Evolutionary conservation across 2,113 vertebrate species (phyloP).

Genomic region (Cyprinodon variegatus): DNA sequence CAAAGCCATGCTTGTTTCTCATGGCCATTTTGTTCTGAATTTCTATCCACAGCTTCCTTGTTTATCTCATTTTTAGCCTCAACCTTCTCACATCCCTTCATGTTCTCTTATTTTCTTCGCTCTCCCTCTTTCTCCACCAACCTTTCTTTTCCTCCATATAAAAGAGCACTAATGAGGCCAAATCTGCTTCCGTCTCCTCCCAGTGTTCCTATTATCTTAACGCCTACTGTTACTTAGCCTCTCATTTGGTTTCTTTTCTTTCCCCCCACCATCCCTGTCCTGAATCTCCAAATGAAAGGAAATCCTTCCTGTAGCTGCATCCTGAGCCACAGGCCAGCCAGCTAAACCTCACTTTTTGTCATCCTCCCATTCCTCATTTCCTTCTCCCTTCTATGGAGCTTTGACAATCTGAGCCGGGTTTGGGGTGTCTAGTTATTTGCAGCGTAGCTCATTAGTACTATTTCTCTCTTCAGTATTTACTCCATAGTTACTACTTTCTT

Average conservation of each 20-base stretch:
- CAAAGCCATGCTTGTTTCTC: neutral
- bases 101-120: neutral
- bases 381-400: conserved; percentile 28
- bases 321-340: conserved; percentile 5
- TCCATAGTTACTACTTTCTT: conserved; percentile 14
- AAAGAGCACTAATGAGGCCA: conserved; percentile 34
- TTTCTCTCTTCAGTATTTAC: conserved; percentile 1
- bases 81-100: neutral
- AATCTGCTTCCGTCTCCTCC: conserved; percentile 42
- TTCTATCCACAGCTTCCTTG: neutral
- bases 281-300: conserved; percentile 12
- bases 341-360: conserved; percentile 9
- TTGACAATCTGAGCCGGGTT: conserved; percentile 34
- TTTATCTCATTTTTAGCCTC: neutral
- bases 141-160: neutral
- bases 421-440: conserved; percentile 21
- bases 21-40: neutral
- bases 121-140: conserved; percentile 1
- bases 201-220: conserved; percentile 38
- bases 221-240: conserved; percentile 40
- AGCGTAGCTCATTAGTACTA: conserved; percentile 20
- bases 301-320: conserved; percentile 13
- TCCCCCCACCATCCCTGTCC: conserved; percentile 15
- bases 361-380: conserved; percentile 6
- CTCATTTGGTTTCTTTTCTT: conserved; percentile 26